A percentile compares a stretch with the other conserved stretches of the same genome.
Conservation (phyloP, 2,113 vertebrate species). For the Chaetodon trifascialis region DNA sequence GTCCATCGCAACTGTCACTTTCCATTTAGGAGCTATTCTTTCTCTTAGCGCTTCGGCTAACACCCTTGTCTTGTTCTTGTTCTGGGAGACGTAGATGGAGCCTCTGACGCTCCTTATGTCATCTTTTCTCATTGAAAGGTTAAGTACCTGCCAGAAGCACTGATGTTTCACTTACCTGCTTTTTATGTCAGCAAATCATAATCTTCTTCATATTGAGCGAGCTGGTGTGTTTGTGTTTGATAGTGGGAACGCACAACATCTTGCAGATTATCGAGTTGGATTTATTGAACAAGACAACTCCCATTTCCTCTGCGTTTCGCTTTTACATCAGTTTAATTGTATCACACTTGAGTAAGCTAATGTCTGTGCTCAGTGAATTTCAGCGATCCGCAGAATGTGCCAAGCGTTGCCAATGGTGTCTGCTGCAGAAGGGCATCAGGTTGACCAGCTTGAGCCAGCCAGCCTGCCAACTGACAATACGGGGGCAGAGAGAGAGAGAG, state of each 20-base stretch:
- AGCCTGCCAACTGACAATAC: constrained; percentile 51
- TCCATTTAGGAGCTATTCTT: constrained; percentile 53
- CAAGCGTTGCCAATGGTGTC: constrained; percentile 48
- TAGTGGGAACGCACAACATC: not conserved
- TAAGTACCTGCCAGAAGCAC: constrained; percentile 11
- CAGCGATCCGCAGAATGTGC: constrained; percentile 49
- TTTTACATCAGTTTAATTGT: constrained; percentile 26
- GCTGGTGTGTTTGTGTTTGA: not conserved
- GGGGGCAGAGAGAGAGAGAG: not conserved
- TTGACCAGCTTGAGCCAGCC: constrained; percentile 54
- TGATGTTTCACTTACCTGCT: constrained; percentile 7
- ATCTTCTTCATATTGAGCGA: not conserved
- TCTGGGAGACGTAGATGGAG: not conserved
- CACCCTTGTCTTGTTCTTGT: constrained; percentile 18
- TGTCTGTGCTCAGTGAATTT: constrained; percentile 44
- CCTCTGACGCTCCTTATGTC: constrained; percentile 13
- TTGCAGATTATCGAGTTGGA: not conserved
- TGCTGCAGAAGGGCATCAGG: constrained; percentile 64
- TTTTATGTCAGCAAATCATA: not conserved
- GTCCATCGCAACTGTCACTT: constrained; percentile 63
- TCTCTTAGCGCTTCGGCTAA: not conserved
- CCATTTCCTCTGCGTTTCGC: constrained; percentile 3
- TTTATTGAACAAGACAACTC: constrained; percentile 19
- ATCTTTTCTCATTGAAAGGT: constrained; percentile 19
- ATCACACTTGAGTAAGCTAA: constrained; percentile 54